phyloP scores from a whole-genome alignment of 2,113 vertebrate genomes.

The Indicator indicator region DNA sequence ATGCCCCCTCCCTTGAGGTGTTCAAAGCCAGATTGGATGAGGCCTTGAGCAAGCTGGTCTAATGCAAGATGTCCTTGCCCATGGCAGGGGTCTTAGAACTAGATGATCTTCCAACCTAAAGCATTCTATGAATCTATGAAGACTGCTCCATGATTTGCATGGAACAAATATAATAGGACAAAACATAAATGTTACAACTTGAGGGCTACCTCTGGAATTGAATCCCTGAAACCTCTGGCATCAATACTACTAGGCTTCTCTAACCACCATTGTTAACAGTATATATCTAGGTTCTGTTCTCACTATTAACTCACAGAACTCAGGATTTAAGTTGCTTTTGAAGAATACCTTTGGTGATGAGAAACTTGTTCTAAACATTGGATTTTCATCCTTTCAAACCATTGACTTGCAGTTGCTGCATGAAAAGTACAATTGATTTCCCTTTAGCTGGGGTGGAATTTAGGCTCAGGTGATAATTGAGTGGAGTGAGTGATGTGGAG shows the following conservation, averaged over 20 bases:
- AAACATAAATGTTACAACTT: background rate
- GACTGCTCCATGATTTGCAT: background rate
- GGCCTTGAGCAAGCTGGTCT: too few relatives aligned
- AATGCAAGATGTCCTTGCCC: too few relatives aligned
- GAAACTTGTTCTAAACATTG: background rate
- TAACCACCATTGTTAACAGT: background rate
- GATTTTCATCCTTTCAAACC: conserved; percentile 19
- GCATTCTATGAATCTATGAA: background rate
- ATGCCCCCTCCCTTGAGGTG: too few relatives aligned
- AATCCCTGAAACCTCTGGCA: background rate
- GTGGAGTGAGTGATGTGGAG: background rate
- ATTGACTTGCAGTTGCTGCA: background rate
- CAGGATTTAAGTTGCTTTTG: background rate
- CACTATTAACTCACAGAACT: background rate
- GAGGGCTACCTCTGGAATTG: background rate
- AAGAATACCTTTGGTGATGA: background rate
- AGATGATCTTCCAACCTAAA: too few relatives aligned
- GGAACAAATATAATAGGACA: accelerated
- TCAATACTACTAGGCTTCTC: background rate
- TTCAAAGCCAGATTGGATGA: too few relatives aligned
- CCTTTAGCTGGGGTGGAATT: conserved; percentile 9
- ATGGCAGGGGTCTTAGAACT: too few relatives aligned
- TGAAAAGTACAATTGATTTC: conserved; percentile 37
- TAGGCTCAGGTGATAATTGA: background rate
- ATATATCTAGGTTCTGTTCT: background rate